A percentile compares a stretch with the other conserved stretches of the same genome.
Conservation (phyloP, 1,140 invertebrate genomes). For the Hylaeus anthracinus region DNA sequence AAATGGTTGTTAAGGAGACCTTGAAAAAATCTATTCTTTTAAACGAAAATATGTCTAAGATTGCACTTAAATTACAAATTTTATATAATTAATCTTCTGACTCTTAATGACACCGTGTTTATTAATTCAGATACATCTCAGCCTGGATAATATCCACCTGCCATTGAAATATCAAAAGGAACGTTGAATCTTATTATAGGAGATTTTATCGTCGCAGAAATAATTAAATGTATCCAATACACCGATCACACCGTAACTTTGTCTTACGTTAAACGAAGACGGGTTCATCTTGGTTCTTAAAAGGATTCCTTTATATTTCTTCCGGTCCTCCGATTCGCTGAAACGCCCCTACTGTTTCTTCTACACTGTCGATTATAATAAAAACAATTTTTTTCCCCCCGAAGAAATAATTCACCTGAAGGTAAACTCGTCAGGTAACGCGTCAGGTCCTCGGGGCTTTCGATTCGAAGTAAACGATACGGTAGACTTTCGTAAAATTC, state of each 20-base stretch:
- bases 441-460: slow-evolving; percentile 11
- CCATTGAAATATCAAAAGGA: not conserved
- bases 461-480: slow-evolving; percentile 20
- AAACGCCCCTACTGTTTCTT: not conserved
- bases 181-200: not conserved
- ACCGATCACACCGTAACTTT: not conserved
- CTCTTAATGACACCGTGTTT: too few relatives aligned
- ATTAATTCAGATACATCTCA: too few relatives aligned
- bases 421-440: slow-evolving; percentile 12
- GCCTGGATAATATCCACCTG: too few relatives aligned
- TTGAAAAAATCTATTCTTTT: too few relatives aligned
- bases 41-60: too few relatives aligned
- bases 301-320: not conserved
- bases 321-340: not conserved
- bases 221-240: not conserved
- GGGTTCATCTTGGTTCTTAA: not conserved
- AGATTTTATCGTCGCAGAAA: not conserved
- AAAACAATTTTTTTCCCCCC: not conserved
- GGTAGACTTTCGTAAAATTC: too few relatives aligned
- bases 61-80: too few relatives aligned
- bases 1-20: too few relatives aligned
- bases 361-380: not conserved
- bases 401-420: slow-evolving; percentile 36
- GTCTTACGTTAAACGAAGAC: not conserved
- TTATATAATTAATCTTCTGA: too few relatives aligned